Conservation (phyloP, 2,797 vertebrate genomes). For the Pipistrellus nathusii region DNA sequence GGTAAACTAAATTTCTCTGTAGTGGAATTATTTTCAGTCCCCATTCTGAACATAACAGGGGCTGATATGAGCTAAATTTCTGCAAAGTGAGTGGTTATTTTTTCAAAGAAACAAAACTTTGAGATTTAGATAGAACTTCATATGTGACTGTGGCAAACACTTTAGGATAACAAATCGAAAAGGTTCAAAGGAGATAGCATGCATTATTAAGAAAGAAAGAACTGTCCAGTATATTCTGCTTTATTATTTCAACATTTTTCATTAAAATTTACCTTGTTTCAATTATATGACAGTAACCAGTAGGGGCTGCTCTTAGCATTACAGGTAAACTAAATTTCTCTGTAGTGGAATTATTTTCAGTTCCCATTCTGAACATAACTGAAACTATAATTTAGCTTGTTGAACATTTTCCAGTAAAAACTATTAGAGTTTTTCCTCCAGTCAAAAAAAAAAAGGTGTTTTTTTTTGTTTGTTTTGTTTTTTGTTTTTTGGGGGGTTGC, state of each 20-base stretch:
- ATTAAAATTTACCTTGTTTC: slow-evolving; percentile 22
- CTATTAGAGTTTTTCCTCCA: background rate
- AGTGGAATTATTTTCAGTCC: slow-evolving; percentile 40
- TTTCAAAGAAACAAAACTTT: background rate
- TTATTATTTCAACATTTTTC: slow-evolving; percentile 24
- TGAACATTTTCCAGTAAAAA: slow-evolving; percentile 31
- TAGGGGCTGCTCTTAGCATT: slow-evolving; percentile 79
- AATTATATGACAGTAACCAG: slow-evolving; percentile 58
- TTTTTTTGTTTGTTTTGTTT: background rate
- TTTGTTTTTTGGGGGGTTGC: background rate
- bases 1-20: slow-evolving; percentile 59
- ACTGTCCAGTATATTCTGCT: background rate
- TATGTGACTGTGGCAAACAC: background rate
- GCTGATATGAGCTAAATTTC: background rate
- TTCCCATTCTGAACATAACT: background rate
- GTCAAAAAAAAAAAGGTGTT: background rate
- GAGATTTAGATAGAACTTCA: background rate
- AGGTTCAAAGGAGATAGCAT: background rate
- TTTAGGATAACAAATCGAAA: background rate
- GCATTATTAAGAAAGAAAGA: slow-evolving; percentile 7
- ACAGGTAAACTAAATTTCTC: slow-evolving; percentile 60
- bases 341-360: slow-evolving; percentile 43
- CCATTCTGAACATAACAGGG: background rate
- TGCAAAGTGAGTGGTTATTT: background rate
- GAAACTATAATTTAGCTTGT: slow-evolving; percentile 39